These are phyloP conservation scores for Crocodylus rhombifer DNA, from an alignment of 2,797 vertebrate genomes.

Conservation along the genomic window DNA sequence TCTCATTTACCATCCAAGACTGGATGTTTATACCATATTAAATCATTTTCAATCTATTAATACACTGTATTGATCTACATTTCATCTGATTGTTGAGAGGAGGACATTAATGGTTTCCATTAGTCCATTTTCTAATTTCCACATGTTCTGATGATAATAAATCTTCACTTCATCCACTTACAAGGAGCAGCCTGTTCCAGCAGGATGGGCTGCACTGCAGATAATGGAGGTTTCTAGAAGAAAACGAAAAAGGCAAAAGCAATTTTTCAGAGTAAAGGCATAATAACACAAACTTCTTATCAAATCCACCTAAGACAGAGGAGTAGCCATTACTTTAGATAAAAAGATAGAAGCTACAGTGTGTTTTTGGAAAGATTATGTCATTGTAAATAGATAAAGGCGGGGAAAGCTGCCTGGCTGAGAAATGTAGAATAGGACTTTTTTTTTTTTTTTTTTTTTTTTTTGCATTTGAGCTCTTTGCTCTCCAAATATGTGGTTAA, in stretches of 20 bases:
- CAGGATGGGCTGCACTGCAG: conserved; percentile 39
- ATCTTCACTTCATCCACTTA: conserved; percentile 70
- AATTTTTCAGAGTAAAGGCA: neutral
- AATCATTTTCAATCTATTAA: conserved; percentile 76
- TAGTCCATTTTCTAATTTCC: conserved; percentile 81
- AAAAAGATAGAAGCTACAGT: neutral
- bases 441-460: too few relatives aligned
- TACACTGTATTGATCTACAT: conserved; percentile 77
- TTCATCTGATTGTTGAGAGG: conserved; percentile 74
- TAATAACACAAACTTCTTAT: neutral
- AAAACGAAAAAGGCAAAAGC: neutral
- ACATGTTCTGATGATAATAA: conserved; percentile 70
- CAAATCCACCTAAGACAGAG: neutral
- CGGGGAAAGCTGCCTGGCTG: neutral
- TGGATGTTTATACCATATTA: conserved; percentile 64
- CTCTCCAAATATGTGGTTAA: neutral
- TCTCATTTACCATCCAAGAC: conserved; percentile 14
- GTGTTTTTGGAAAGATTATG: neutral
- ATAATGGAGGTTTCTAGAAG: conserved; percentile 41
- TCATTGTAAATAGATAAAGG: too few relatives aligned
- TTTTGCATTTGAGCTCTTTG: neutral
- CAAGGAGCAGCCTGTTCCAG: conserved; percentile 41
- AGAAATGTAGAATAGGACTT: neutral
- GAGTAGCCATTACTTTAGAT: neutral
- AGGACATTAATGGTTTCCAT: conserved; percentile 81